Conservation (phyloP, 1,140 invertebrate species). For the Leptopilina clavipes region DNA sequence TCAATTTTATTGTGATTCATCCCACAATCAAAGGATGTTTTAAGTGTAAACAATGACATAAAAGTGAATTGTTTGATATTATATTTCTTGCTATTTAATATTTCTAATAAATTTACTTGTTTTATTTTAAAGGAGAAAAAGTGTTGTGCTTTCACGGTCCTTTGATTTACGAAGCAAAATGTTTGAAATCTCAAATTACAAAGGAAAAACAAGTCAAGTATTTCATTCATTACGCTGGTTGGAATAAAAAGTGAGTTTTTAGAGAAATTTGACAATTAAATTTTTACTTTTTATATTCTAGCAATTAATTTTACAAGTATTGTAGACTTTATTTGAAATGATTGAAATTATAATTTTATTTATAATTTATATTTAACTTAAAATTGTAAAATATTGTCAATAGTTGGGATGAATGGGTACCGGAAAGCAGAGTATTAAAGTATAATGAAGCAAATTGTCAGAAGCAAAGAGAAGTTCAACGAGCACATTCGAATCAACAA, state of each 20-base stretch:
- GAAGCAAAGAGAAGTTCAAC: constrained; percentile 91
- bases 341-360: no score
- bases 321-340: no score
- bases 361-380: no score
- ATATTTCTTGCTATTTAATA: constrained; percentile 23
- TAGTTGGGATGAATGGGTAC: constrained; percentile 99
- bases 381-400: constrained; percentile 44
- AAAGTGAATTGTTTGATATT: constrained; percentile 10
- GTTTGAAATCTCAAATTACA: constrained; percentile 86
- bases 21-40: constrained; percentile 30
- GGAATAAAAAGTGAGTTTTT: constrained; percentile 94
- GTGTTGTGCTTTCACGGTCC: constrained; percentile 97
- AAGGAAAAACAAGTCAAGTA: constrained; percentile 93
- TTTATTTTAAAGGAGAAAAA: constrained; percentile 84
- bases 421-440: constrained; percentile 93
- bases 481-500: constrained; percentile 85
- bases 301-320: no score
- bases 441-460: constrained; percentile 94
- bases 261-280: no score
- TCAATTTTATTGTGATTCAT: constrained; percentile 6
- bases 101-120: constrained; percentile 36
- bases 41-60: constrained; percentile 29
- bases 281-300: no score
- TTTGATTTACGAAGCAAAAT: constrained; percentile 96
- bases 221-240: constrained; percentile 97